Evolutionary conservation across 2,113 vertebrate genomes (phyloP).

Genomic region (Origma solitaria): DNA sequence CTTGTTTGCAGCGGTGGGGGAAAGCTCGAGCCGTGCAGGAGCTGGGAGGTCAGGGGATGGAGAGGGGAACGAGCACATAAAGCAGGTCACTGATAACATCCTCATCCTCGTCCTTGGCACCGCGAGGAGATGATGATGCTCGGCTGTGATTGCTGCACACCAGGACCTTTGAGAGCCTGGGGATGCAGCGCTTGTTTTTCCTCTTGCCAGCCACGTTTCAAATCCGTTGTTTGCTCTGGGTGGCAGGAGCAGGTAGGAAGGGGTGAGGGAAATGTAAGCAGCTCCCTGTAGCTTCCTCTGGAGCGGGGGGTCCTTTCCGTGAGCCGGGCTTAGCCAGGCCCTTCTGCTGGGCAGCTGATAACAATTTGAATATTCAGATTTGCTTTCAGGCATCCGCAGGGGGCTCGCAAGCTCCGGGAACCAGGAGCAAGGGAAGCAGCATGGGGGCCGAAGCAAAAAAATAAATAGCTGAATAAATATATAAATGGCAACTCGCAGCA

Average conservation of each 20-base stretch:
- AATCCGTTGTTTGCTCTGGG: not conserved
- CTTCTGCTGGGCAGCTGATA: constrained; percentile 72
- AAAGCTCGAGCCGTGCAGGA: rapidly evolving
- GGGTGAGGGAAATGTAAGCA: not conserved
- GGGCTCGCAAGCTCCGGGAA: constrained; percentile 18
- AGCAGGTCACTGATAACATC: not conserved
- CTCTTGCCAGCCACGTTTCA: not conserved
- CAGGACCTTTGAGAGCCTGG: not conserved
- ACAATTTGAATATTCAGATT: constrained; percentile 70
- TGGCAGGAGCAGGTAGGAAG: not conserved
- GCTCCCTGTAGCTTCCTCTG: constrained; percentile 18
- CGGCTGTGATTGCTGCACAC: not conserved
- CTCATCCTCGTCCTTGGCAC: not conserved
- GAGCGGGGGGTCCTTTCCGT: constrained; percentile 3
- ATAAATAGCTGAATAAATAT: constrained; percentile 60
- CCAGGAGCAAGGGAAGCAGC: constrained; percentile 52
- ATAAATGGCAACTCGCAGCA: not conserved
- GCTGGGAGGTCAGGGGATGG: not conserved
- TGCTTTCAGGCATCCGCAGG: constrained; percentile 63
- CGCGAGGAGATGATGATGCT: not conserved
- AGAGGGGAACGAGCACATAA: not conserved
- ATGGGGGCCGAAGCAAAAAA: constrained; percentile 48
- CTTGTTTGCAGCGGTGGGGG: not conserved
- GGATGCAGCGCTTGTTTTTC: not conserved
- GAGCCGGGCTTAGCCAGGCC: constrained; percentile 29